These are phyloP conservation scores for Apus apus DNA, from an alignment of 2,113 vertebrate species.

Conservation along the genomic window DNA sequence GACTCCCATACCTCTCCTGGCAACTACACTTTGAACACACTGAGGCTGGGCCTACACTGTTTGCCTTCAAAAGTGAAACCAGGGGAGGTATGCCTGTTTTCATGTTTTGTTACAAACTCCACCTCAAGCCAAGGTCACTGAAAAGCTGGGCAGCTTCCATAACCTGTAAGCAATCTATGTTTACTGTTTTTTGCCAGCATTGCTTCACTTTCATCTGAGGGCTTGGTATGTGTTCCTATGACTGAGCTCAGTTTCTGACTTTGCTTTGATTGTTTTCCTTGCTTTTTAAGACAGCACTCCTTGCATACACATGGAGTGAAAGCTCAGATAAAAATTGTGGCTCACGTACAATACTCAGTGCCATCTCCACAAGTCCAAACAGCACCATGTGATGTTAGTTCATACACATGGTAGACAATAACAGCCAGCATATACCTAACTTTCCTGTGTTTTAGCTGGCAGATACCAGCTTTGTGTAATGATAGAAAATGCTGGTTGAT, in stretches of 20 bases:
- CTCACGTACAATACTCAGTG: neutral
- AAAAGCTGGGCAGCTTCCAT: neutral
- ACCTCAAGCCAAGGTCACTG: neutral
- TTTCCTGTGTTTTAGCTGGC: neutral
- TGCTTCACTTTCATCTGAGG: neutral
- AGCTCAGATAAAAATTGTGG: neutral
- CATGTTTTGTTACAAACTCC: neutral
- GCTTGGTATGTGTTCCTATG: neutral
- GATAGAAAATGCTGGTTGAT: neutral
- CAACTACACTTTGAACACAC: neutral
- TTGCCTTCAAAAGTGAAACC: constrained; percentile 24
- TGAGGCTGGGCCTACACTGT: neutral
- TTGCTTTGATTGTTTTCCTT: neutral
- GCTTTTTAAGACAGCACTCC: neutral
- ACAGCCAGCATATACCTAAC: neutral
- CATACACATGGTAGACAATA: rapidly evolving
- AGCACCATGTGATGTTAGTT: neutral
- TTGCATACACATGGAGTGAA: neutral
- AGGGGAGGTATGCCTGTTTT: neutral
- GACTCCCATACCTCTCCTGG: neutral
- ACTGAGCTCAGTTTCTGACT: neutral
- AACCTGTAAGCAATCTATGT: neutral
- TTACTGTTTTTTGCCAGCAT: neutral
- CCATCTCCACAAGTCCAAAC: neutral
- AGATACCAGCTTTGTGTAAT: neutral